Conservation (phyloP, 2,113 vertebrate genomes). For the Aegotheles bennettii region DNA sequence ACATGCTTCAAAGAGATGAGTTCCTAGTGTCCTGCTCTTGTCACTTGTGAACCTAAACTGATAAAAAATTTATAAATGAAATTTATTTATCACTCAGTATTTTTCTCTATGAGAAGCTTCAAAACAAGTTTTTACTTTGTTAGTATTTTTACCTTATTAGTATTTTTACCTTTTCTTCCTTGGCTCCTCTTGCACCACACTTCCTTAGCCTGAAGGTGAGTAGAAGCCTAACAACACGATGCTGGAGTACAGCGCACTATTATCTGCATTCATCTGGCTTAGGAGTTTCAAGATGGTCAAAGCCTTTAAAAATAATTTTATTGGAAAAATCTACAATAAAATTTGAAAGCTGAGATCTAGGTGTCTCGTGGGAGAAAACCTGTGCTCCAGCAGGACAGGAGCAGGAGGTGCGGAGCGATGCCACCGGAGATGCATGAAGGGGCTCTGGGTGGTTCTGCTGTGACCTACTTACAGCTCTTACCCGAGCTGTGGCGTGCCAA, state of each 20-base stretch:
- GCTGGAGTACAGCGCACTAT: neutral
- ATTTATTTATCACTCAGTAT: neutral
- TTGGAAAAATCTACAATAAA: neutral
- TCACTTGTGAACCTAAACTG: neutral
- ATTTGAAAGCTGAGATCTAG: neutral
- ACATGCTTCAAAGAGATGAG: no score
- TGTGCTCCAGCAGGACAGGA: neutral
- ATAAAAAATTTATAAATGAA: neutral
- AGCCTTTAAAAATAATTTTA: neutral
- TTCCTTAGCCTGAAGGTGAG: neutral
- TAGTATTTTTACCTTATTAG: neutral
- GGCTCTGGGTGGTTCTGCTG: neutral
- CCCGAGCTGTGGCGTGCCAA: neutral
- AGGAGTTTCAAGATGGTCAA: neutral
- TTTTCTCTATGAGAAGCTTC: neutral
- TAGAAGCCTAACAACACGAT: fast-evolving
- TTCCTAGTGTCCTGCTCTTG: neutral
- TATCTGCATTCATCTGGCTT: neutral
- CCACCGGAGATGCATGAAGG: neutral
- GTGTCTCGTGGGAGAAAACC: neutral
- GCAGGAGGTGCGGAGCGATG: neutral
- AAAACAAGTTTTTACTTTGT: neutral
- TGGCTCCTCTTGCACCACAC: no score
- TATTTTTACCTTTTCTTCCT: neutral
- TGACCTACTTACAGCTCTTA: neutral